Percentiles rank a stretch among this genome's conserved stretches.
phyloP scores from a whole-genome alignment of 2,888 invertebrate species.

The Ophion slaviceki region DNA sequence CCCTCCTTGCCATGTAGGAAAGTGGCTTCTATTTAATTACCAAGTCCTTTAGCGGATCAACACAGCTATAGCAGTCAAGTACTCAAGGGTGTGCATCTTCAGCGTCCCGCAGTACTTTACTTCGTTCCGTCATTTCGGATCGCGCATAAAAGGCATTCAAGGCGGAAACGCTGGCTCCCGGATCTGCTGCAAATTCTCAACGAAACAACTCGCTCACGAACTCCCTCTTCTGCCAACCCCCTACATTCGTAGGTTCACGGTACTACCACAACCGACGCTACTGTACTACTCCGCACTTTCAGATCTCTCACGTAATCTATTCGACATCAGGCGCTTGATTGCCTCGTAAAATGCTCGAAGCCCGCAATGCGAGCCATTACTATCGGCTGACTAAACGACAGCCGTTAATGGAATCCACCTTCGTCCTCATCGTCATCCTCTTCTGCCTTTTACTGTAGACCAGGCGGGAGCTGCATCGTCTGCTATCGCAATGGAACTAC shows the following conservation, averaged over 20 bases:
- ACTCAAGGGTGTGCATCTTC: conserved; percentile 34
- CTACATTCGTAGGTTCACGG: conserved; percentile 19
- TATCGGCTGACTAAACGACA: conserved; percentile 75
- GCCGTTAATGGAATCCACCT: conserved; percentile 76
- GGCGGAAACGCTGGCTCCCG: conserved; percentile 13
- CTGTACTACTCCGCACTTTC: conserved; percentile 65
- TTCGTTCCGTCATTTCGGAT: conserved; percentile 44
- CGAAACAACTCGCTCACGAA: conserved; percentile 34
- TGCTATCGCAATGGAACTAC: conserved; percentile 20
- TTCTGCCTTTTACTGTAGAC: conserved; percentile 28
- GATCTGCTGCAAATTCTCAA: conserved; percentile 40
- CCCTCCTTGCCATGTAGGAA: conserved; percentile 57
- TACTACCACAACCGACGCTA: conserved; percentile 25
- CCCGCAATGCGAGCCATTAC: conserved; percentile 73
- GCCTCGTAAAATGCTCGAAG: conserved; percentile 75
- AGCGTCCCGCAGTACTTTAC: conserved; percentile 4
- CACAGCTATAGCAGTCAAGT: conserved; percentile 60
- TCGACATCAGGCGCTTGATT: conserved; percentile 75
- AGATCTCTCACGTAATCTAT: conserved; percentile 74
- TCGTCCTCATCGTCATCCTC: conserved; percentile 43
- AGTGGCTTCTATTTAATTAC: conserved; percentile 77
- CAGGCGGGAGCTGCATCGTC: conserved; percentile 11
- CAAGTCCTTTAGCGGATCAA: conserved; percentile 72
- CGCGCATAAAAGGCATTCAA: conserved; percentile 68
- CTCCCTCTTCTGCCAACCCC: conserved; percentile 12